Evolutionary conservation across 2,888 invertebrate genomes (phyloP).

Genomic region (Drosophila longiperda): DNA sequence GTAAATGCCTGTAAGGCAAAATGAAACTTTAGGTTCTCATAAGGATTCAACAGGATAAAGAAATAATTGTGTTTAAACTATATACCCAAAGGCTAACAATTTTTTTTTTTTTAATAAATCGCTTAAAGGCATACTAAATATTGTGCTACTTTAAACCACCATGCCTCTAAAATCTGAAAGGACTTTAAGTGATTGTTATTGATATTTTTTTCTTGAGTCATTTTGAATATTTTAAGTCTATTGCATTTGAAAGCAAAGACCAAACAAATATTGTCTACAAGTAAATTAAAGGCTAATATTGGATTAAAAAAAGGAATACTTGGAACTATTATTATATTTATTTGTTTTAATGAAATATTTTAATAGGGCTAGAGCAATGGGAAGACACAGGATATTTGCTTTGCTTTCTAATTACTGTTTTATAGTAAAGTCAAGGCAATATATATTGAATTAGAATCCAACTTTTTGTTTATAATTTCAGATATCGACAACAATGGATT

Average conservation of each 20-base stretch:
- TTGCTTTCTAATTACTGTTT: background rate
- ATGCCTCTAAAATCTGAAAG: background rate
- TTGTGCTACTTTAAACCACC: background rate
- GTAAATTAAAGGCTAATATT: background rate
- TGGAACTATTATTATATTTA: background rate
- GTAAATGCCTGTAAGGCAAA: background rate
- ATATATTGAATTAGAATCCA: background rate
- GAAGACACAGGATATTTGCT: background rate
- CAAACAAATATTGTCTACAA: background rate
- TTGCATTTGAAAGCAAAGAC: background rate
- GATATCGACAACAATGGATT: conserved; percentile 95
- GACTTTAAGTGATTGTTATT: background rate
- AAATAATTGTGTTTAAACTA: background rate
- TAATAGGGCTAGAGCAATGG: background rate
- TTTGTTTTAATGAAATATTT: background rate
- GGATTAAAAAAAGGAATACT: background rate
- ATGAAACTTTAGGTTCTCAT: background rate
- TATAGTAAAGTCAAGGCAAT: background rate
- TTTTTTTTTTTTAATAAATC: background rate
- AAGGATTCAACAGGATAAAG: background rate
- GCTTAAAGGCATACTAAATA: background rate
- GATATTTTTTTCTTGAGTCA: background rate
- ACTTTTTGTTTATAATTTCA: conserved; percentile 82
- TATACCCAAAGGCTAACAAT: background rate
- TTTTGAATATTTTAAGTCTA: background rate